Conservation (phyloP, 2,888 invertebrate genomes). For the Phortica okadai region DNA sequence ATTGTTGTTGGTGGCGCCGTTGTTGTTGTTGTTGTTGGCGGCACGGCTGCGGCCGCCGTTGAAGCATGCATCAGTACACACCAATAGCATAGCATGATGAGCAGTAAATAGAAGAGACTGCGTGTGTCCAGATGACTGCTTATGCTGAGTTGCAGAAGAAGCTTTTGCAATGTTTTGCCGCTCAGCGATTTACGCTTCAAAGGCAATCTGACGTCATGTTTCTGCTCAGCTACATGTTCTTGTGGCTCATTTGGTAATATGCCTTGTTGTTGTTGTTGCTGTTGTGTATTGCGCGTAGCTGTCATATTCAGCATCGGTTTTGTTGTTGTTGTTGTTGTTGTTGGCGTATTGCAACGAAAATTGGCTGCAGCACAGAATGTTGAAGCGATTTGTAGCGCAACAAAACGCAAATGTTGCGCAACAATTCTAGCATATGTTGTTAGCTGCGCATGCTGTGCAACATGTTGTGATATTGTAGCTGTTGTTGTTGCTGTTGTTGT, state of each 20-base stretch:
- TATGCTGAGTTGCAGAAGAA: slow-evolving; percentile 56
- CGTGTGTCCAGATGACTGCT: slow-evolving; percentile 52
- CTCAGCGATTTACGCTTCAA: slow-evolving; percentile 43
- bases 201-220: slow-evolving; percentile 23
- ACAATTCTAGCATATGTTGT: slow-evolving; percentile 15
- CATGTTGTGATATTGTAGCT: slow-evolving; percentile 36
- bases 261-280: slow-evolving; percentile 10
- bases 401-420: slow-evolving; percentile 24
- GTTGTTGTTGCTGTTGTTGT: slow-evolving; percentile 41
- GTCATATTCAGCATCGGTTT: slow-evolving; percentile 14
- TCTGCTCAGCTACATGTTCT: slow-evolving; percentile 3
- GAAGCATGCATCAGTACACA: slow-evolving; percentile 70
- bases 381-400: slow-evolving; percentile 12
- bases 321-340: slow-evolving; percentile 35
- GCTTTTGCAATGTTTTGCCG: slow-evolving; percentile 44
- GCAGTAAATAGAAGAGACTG: slow-evolving; percentile 60
- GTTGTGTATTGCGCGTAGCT: background rate
- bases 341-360: slow-evolving; percentile 31
- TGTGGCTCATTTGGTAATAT: background rate
- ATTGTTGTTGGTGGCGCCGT: slow-evolving; percentile 29
- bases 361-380: slow-evolving; percentile 31
- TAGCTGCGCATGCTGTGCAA: slow-evolving; percentile 11
- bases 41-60: slow-evolving; percentile 53
- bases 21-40: slow-evolving; percentile 1
- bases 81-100: slow-evolving; percentile 71